Conservation (phyloP, 2,888 invertebrate genomes). For the Opisthograptis luteolata region DNA sequence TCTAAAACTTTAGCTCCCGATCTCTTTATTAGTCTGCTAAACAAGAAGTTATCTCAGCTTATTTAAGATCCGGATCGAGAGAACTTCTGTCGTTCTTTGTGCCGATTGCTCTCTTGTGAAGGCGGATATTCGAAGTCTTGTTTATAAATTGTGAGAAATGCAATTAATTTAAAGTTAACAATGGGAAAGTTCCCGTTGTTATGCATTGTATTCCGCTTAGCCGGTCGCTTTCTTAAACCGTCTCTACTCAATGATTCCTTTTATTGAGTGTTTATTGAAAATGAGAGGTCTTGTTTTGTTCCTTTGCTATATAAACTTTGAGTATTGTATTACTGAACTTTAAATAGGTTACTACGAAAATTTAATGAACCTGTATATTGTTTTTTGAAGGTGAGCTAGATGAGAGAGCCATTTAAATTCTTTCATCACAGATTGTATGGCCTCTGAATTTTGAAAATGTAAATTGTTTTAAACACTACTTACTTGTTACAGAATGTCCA, state of each 20-base stretch:
- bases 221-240: slow-evolving; percentile 72
- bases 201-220: slow-evolving; percentile 76
- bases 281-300: slow-evolving; percentile 52
- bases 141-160: slow-evolving; percentile 68
- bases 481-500: no score
- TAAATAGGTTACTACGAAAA: neutral
- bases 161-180: slow-evolving; percentile 79
- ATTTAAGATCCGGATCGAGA: slow-evolving; percentile 36
- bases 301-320: slow-evolving; percentile 42
- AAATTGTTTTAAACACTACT: no score
- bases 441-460: no score
- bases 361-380: neutral
- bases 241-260: slow-evolving; percentile 74
- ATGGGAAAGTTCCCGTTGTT: slow-evolving; percentile 78
- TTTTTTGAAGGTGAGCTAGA: no score
- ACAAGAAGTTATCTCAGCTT: slow-evolving; percentile 35
- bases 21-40: slow-evolving; percentile 36
- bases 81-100: slow-evolving; percentile 49
- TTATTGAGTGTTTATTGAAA: slow-evolving; percentile 76
- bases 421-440: no score
- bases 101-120: slow-evolving; percentile 50
- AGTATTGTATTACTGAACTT: slow-evolving; percentile 3
- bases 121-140: slow-evolving; percentile 54
- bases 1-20: slow-evolving; percentile 12
- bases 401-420: no score